Conservation (phyloP, 1,140 invertebrate species). For the Parapsyche elsis region DNA sequence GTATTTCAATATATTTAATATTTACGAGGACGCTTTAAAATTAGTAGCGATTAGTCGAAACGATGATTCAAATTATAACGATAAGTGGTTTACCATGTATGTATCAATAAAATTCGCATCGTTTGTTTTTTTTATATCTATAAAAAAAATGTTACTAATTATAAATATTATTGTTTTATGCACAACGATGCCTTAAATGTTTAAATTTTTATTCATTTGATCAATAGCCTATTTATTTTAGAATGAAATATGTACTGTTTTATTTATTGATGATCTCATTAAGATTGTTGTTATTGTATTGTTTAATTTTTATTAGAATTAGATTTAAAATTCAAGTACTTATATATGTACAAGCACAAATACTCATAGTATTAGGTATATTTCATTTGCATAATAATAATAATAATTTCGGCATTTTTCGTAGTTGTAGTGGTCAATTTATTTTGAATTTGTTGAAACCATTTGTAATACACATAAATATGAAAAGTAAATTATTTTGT, state of each 20-base stretch:
- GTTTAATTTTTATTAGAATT: too few relatives aligned
- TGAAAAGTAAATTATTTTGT: conserved; percentile 21
- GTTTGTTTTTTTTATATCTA: neutral
- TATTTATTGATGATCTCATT: too few relatives aligned
- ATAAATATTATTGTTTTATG: conserved; percentile 7
- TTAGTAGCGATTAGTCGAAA: conserved; percentile 15
- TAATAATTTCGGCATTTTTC: neutral
- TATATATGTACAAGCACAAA: too few relatives aligned
- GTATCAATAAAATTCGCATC: neutral
- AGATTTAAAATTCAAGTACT: too few relatives aligned
- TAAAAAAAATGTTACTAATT: neutral
- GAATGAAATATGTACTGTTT: too few relatives aligned
- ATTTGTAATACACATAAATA: neutral
- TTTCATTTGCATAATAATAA: too few relatives aligned
- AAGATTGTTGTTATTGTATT: too few relatives aligned
- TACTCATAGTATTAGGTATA: too few relatives aligned
- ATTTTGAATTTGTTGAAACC: neutral
- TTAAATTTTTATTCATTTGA: neutral
- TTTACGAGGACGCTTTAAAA: neutral
- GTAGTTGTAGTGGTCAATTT: conserved; percentile 6
- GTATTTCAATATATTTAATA: neutral
- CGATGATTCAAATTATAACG: conserved; percentile 24
- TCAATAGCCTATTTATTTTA: neutral
- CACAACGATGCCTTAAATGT: conserved; percentile 26
- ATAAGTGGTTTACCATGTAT: conserved; percentile 7